Evolutionary conservation across 2,113 vertebrate genomes (phyloP).

Genomic region (Cacatua alba): DNA sequence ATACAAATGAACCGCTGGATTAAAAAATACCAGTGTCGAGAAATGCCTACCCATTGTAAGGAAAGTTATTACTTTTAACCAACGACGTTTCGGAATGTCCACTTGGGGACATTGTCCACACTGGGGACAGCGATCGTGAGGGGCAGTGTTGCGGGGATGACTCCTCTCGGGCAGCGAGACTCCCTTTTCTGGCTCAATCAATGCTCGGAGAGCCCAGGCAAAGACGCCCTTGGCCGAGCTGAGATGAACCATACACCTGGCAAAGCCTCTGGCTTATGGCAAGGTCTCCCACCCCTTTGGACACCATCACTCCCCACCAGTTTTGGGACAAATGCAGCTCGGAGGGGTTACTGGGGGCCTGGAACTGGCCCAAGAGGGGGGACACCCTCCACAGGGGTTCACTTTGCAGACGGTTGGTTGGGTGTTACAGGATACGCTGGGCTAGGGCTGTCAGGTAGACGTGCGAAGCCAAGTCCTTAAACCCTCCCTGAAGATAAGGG

Average conservation of each 20-base stretch:
- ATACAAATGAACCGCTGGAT: background rate
- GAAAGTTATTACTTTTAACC: background rate
- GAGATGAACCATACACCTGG: background rate
- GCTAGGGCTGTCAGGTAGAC: background rate
- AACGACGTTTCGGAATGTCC: background rate
- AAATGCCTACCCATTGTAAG: background rate
- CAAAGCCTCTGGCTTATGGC: background rate
- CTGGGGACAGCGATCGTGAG: rapidly evolving
- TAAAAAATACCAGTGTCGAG: background rate
- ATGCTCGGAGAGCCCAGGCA: background rate
- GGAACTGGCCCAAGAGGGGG: no score
- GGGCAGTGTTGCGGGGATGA: background rate
- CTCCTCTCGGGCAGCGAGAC: background rate
- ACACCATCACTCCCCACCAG: background rate
- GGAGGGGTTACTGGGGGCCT: background rate
- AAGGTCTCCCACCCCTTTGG: background rate
- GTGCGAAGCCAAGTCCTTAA: background rate
- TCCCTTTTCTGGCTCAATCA: background rate
- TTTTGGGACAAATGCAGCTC: background rate
- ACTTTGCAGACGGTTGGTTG: background rate
- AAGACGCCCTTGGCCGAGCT: background rate
- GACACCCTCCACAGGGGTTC: background rate
- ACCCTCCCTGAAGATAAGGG: background rate
- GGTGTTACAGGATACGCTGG: background rate
- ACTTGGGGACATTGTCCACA: no score